Percentiles rank a stretch among this genome's conserved stretches.
Evolutionary conservation across 2,113 vertebrate species (phyloP).

Genomic region (Diadophis punctatus): DNA sequence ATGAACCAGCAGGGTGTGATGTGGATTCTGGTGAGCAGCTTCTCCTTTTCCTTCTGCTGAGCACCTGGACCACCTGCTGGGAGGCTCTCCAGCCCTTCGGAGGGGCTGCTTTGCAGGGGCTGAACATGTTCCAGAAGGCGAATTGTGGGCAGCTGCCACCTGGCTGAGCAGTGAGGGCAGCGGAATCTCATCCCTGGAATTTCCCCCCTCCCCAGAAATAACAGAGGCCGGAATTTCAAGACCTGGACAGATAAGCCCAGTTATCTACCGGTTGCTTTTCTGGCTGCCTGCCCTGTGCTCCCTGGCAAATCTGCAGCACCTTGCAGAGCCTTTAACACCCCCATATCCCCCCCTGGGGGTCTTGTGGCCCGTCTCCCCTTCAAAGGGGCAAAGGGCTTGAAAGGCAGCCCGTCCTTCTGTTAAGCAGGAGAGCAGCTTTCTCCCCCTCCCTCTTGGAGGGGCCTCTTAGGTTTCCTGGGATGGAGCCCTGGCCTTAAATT

Average conservation of each 20-base stretch:
- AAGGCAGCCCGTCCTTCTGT: not conserved
- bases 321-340: no score
- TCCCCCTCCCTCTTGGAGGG: not conserved
- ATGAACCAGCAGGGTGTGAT: not conserved
- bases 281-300: not conserved
- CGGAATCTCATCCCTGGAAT: not conserved
- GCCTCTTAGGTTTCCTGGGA: not conserved
- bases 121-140: no score
- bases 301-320: no score
- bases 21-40: not conserved
- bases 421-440: not conserved
- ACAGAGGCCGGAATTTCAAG: not conserved
- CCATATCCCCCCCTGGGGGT: not conserved
- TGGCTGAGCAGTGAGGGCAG: no score
- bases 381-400: not conserved
- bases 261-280: not conserved
- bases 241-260: not conserved
- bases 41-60: not conserved
- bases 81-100: not conserved
- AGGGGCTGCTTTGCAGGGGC: no score
- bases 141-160: not conserved
- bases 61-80: not conserved
- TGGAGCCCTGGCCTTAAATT: no score
- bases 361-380: not conserved
- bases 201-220: no score